These are phyloP conservation scores for Coccyzus lansbergi DNA, from an alignment of 2,797 vertebrate genomes.

Conservation along the genomic window DNA sequence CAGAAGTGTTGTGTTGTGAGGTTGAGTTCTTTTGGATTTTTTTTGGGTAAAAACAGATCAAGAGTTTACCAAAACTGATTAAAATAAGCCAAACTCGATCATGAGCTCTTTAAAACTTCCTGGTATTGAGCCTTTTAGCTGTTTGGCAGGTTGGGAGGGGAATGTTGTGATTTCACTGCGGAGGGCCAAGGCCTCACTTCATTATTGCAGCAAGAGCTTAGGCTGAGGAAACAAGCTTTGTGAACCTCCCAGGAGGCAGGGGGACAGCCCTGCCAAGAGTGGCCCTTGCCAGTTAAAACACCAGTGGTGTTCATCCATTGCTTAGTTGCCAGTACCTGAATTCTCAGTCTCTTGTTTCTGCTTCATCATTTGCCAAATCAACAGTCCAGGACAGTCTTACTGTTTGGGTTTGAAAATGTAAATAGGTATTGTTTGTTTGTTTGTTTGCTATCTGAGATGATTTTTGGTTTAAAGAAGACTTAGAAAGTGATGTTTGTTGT, in stretches of 20 bases:
- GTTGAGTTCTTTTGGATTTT: background rate
- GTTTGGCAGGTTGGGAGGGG: background rate
- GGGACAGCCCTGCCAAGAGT: background rate
- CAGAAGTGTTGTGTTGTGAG: background rate
- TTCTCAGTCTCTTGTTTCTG: background rate
- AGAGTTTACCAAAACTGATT: background rate
- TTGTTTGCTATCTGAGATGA: background rate
- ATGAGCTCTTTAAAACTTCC: background rate
- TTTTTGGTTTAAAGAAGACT: background rate
- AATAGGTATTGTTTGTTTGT: background rate
- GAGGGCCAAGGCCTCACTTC: background rate
- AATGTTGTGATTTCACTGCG: background rate
- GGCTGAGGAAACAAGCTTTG: background rate
- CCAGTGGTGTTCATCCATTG: background rate
- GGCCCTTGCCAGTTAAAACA: background rate
- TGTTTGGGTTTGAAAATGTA: background rate
- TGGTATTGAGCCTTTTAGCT: background rate
- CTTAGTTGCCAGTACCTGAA: background rate
- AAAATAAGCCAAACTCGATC: background rate
- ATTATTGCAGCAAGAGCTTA: background rate
- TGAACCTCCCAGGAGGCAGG: background rate
- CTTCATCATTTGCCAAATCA: background rate
- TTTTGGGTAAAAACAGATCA: background rate
- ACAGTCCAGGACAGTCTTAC: background rate
- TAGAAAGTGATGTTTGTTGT: background rate